Evolutionary conservation across 2,888 invertebrate species (phyloP).

Genomic region (Microctonus brassicae): DNA sequence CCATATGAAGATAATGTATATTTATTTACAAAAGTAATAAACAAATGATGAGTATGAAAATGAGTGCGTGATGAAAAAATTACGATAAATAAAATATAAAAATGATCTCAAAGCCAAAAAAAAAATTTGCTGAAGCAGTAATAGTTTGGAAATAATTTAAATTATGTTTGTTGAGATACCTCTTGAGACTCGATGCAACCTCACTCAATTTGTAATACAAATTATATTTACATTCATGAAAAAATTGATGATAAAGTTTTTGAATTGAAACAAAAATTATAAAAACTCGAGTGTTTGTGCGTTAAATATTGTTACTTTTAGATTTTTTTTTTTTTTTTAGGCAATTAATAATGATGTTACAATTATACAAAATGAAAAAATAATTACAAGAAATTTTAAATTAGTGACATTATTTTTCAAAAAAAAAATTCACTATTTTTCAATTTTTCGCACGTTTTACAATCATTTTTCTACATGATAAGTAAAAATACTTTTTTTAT

Average conservation of each 20-base stretch:
- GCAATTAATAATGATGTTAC: neutral
- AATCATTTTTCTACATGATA: neutral
- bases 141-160: conserved; percentile 15
- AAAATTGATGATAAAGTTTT: conserved; percentile 50
- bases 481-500: neutral
- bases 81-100: conserved; percentile 50
- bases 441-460: neutral
- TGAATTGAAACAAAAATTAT: conserved; percentile 37
- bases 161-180: conserved; percentile 55
- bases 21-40: conserved; percentile 1
- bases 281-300: conserved; percentile 34
- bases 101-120: conserved; percentile 66
- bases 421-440: neutral
- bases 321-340: conserved; percentile 16
- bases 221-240: too few relatives aligned
- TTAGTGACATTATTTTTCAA: neutral
- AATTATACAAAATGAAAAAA: neutral
- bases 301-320: too few relatives aligned
- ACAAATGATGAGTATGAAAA: neutral
- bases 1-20: neutral
- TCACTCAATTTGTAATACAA: too few relatives aligned
- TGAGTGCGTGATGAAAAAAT: conserved; percentile 2
- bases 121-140: conserved; percentile 52
- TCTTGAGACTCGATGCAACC: conserved; percentile 54
- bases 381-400: neutral